Conservation (phyloP, 2,797 vertebrate species). For the Esox masquinongy region DNA sequence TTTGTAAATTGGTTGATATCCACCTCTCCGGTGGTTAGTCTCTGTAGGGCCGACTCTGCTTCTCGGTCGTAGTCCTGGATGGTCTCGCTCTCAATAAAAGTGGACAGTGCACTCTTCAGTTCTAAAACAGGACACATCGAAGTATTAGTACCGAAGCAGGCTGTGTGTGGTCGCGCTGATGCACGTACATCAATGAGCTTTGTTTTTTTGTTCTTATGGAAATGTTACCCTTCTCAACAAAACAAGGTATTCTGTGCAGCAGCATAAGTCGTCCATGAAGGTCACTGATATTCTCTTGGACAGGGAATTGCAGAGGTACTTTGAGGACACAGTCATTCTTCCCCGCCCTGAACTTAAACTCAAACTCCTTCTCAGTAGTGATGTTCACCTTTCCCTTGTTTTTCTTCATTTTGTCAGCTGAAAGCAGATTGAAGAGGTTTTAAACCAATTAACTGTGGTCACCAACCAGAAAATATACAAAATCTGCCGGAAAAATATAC, state of each 20-base stretch:
- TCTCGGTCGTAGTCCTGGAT: slow-evolving; percentile 84
- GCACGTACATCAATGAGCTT: no score
- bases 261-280: slow-evolving; percentile 89
- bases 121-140: slow-evolving; percentile 66
- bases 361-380: slow-evolving; percentile 83
- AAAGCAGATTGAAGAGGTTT: slow-evolving; percentile 3
- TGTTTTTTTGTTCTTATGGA: not conserved
- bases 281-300: slow-evolving; percentile 84
- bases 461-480: no score
- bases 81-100: slow-evolving; percentile 85
- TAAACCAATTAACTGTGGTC: not conserved
- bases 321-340: slow-evolving; percentile 81
- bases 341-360: slow-evolving; percentile 85
- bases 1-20: slow-evolving; percentile 84
- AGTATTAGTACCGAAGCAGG: not conserved
- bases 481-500: no score
- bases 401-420: slow-evolving; percentile 80
- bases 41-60: slow-evolving; percentile 85
- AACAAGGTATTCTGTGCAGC: slow-evolving; percentile 90
- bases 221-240: slow-evolving; percentile 88
- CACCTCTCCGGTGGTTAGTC: slow-evolving; percentile 78
- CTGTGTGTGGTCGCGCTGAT: not conserved
- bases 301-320: slow-evolving; percentile 88
- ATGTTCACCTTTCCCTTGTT: slow-evolving; percentile 73
- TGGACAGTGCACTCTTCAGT: slow-evolving; percentile 81